A percentile compares a stretch with the other conserved stretches of the same genome.
Conservation (phyloP, 2,797 vertebrate genomes). For the Alfaro cultratus region DNA sequence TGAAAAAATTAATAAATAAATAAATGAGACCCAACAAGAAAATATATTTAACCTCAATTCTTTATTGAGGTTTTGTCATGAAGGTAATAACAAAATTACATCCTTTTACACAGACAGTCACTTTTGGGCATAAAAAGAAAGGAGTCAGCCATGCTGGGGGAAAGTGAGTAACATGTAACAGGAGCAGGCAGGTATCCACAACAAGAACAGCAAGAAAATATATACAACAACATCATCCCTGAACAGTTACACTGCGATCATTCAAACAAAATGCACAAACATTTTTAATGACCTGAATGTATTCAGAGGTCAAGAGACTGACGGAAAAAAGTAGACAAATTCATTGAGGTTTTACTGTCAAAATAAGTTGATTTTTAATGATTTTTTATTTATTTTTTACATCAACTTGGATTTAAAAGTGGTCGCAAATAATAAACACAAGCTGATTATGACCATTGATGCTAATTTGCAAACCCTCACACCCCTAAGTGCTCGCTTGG, state of each 20-base stretch:
- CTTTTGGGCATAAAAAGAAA: constrained; percentile 40
- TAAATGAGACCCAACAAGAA: constrained; percentile 12
- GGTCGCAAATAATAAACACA: neutral
- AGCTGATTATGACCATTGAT: neutral
- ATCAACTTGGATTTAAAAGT: constrained; percentile 11
- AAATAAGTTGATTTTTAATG: neutral
- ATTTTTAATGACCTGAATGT: constrained; percentile 59
- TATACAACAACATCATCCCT: constrained; percentile 77
- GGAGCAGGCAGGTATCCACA: constrained; percentile 56
- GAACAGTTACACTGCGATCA: constrained; percentile 74
- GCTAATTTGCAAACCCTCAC: constrained; percentile 25
- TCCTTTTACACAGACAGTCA: constrained; percentile 69
- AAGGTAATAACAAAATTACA: constrained; percentile 74
- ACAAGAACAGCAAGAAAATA: constrained; percentile 55
- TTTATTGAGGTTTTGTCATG: constrained; percentile 80
- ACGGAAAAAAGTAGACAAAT: constrained; percentile 9
- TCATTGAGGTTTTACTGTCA: constrained; percentile 17
- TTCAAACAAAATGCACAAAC: constrained; percentile 43
- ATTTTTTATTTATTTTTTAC: neutral
- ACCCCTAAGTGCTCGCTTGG: constrained; percentile 64
- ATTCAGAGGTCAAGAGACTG: constrained; percentile 42
- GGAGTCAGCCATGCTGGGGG: constrained; percentile 29
- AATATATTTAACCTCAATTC: constrained; percentile 66
- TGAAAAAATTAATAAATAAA: neutral
- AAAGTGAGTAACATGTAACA: constrained; percentile 52